Base-by-base conservation (phyloP, 2,888 invertebrate species). In the Synergus itoensis region DNA sequence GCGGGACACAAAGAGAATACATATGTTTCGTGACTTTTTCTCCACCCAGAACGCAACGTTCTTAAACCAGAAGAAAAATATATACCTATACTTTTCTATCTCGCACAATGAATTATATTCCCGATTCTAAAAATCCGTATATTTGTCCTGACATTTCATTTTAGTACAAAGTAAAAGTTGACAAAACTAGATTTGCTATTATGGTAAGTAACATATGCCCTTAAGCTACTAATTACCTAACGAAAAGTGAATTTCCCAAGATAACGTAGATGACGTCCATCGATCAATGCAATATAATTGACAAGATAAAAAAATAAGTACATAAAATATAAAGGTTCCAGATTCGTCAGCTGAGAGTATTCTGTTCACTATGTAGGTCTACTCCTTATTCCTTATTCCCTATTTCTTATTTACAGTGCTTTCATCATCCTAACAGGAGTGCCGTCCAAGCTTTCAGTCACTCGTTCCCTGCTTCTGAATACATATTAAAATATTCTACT, bases 21-120 rank as follows among this genome's bases (percentile, higher is more conserved):
- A 87, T 84, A 85, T 86, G 85, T 86, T 87, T 80, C 85, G 85
- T 80, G 82, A 79, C 83, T 86, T 85, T 86, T 87, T 87, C 84
- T 83, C 78, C 77, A 82, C 80, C 82, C 65, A 53, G 83, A 81
- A 83, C 83, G 81, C 83, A 84, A 84, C 83, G 82, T 82, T 82
- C 84, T 80, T 81, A 77, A 81, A 83, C 76, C 81, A 76, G 77
- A 4, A 18, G 65, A 21, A 14, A 43, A 65, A 48, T 40, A 65
- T 48, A n/a, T 48, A 36, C 36, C n/a, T 41, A 43, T 18, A 73
- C 53, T 57, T 73, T 57, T 36, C 48, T 28, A 73, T n/a, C 65
- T 41, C 11, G 18, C 60, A 21, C n/a, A 62, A 62, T 9, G 14
- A 40, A 64, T 64, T 63, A 28, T 36, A 64, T 18, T 16, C 9